Conservation (phyloP, 2,113 vertebrate genomes). For the Natator depressus region DNA sequence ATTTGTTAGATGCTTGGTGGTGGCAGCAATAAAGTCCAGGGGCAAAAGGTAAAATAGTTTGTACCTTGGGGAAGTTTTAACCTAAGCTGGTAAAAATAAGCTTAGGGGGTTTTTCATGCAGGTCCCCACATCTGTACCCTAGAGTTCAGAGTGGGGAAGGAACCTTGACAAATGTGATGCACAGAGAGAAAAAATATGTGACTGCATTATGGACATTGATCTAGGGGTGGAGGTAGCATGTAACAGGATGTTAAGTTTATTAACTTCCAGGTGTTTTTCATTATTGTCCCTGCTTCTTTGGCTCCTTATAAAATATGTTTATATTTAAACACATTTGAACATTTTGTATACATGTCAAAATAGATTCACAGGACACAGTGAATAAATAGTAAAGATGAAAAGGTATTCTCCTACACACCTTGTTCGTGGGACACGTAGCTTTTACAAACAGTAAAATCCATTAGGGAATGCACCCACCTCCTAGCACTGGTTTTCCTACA, state of each 20-base stretch:
- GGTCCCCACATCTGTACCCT: no score
- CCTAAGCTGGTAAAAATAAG: no score
- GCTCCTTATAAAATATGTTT: neutral
- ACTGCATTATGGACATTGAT: neutral
- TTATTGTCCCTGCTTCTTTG: neutral
- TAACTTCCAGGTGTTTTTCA: neutral
- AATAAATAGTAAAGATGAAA: neutral
- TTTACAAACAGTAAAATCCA: conserved; percentile 5
- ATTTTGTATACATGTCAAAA: neutral
- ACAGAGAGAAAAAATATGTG: neutral
- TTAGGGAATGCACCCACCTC: neutral
- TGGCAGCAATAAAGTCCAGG: no score
- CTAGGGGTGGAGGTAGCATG: neutral
- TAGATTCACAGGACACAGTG: accelerated
- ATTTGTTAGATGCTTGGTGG: no score
- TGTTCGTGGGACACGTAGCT: neutral
- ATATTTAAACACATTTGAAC: conserved; percentile 17
- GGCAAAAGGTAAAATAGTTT: no score
- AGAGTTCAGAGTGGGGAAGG: no score
- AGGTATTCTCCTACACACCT: neutral
- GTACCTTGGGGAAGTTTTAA: no score
- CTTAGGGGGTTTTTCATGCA: no score
- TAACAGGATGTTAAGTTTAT: neutral
- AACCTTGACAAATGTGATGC: accelerated
- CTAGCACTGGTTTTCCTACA: neutral